phyloP scores from a whole-genome alignment of 1,140 invertebrate genomes.

The Anagrus nilaparvatae region DNA sequence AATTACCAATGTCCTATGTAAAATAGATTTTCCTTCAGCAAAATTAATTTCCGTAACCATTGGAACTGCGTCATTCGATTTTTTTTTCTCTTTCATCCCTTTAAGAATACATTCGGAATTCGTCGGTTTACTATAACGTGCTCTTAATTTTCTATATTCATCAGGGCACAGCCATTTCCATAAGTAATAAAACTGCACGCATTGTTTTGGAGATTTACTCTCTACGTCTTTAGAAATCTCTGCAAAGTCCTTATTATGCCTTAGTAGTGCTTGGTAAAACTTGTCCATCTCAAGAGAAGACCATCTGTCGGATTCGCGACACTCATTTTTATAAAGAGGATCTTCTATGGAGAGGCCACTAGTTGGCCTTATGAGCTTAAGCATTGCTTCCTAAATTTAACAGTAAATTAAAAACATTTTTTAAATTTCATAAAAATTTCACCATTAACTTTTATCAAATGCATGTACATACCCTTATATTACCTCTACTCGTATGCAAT shows the following conservation, averaged over 20 bases:
- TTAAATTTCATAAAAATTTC: constrained; percentile 8
- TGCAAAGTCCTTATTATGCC: constrained; percentile 90
- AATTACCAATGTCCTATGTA: constrained; percentile 38
- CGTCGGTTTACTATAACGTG: constrained; percentile 32
- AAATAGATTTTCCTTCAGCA: constrained; percentile 38
- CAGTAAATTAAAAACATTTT: constrained; percentile 11
- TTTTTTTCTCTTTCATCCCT: constrained; percentile 35
- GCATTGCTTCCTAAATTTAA: constrained; percentile 59
- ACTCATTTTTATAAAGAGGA: constrained; percentile 60
- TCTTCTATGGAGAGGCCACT: constrained; percentile 65
- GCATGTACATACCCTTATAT: constrained; percentile 65
- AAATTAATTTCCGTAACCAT: constrained; percentile 40
- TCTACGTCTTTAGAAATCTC: constrained; percentile 77
- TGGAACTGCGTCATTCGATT: constrained; percentile 37
- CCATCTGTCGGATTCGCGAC: constrained; percentile 72
- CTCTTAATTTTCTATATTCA: constrained; percentile 60
- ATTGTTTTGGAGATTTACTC: constrained; percentile 85
- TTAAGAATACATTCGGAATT: constrained; percentile 29
- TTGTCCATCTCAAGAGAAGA: constrained; percentile 73
- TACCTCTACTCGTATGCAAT: constrained; percentile 74
- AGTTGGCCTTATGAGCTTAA: constrained; percentile 66
- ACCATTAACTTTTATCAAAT: background rate
- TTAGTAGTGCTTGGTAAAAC: constrained; percentile 79
- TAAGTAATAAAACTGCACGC: constrained; percentile 95
- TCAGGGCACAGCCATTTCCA: constrained; percentile 95